Evolutionary conservation across 2,113 vertebrate genomes (phyloP).

Genomic region (Poeciliopsis retropinna): DNA sequence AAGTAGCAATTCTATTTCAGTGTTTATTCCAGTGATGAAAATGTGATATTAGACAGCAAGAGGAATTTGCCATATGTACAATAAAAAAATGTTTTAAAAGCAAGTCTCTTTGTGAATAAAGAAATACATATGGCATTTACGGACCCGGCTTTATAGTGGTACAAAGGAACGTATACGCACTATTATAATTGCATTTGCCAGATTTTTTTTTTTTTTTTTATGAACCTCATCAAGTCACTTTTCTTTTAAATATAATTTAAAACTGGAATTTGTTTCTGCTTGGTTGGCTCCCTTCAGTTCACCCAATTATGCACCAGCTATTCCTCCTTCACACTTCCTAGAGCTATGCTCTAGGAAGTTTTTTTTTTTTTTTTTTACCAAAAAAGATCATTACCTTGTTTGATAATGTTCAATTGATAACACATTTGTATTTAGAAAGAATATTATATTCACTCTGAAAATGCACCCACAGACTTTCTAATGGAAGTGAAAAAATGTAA

Average conservation of each 20-base stretch:
- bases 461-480: background rate
- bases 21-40: background rate
- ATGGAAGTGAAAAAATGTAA: background rate
- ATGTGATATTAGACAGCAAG: background rate
- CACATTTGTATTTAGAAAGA: background rate
- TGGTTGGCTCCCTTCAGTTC: background rate
- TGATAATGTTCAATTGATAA: background rate
- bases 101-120: background rate
- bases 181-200: background rate
- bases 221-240: background rate
- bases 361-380: too few species aligned
- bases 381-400: background rate
- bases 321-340: background rate
- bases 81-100: background rate
- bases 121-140: background rate
- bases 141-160: background rate
- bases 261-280: background rate
- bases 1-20: background rate
- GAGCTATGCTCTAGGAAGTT: background rate
- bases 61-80: background rate
- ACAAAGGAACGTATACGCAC: background rate
- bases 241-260: background rate
- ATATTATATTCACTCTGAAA: background rate
- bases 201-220: background rate
- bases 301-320: background rate